Evolutionary conservation across 2,888 invertebrate genomes (phyloP).

Genomic region (Pseudococcus viburni): DNA sequence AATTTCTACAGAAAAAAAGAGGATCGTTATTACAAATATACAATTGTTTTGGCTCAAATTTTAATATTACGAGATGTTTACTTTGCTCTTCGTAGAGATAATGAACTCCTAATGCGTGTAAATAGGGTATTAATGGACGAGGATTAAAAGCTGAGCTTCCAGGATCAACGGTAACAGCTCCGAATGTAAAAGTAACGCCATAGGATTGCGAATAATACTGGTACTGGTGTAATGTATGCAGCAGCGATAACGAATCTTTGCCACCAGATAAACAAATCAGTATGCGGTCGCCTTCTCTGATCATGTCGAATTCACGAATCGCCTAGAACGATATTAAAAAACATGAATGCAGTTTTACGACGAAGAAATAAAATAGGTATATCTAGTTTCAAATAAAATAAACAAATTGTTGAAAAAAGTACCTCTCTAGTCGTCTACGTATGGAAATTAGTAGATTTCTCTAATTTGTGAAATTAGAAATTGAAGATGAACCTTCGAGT

Average conservation of each 20-base stretch:
- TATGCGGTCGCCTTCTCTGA: slow-evolving; percentile 85
- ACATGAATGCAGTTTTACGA: neutral
- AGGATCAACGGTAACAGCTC: slow-evolving; percentile 82
- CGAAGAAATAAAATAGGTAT: no score
- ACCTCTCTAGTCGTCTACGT: no score
- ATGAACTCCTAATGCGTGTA: slow-evolving; percentile 81
- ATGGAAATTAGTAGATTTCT: no score
- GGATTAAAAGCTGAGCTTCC: slow-evolving; percentile 77
- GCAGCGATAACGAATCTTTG: slow-evolving; percentile 85
- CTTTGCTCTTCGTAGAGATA: slow-evolving; percentile 83
- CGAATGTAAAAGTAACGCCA: slow-evolving; percentile 81
- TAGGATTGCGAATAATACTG: slow-evolving; percentile 83
- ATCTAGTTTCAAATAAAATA: no score
- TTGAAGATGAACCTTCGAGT: no score
- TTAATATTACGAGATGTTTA: slow-evolving; percentile 69
- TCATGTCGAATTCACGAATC: slow-evolving; percentile 86
- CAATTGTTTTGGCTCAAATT: neutral
- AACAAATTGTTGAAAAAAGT: no score
- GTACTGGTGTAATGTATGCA: slow-evolving; percentile 88
- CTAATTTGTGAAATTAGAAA: no score
- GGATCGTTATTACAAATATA: neutral
- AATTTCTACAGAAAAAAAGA: slow-evolving; percentile 72
- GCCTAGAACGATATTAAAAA: slow-evolving; percentile 74
- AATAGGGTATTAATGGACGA: slow-evolving; percentile 80
- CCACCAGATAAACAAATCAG: slow-evolving; percentile 89